phyloP scores from a whole-genome alignment of 2,888 invertebrate species.

The Microctonus brassicae region DNA sequence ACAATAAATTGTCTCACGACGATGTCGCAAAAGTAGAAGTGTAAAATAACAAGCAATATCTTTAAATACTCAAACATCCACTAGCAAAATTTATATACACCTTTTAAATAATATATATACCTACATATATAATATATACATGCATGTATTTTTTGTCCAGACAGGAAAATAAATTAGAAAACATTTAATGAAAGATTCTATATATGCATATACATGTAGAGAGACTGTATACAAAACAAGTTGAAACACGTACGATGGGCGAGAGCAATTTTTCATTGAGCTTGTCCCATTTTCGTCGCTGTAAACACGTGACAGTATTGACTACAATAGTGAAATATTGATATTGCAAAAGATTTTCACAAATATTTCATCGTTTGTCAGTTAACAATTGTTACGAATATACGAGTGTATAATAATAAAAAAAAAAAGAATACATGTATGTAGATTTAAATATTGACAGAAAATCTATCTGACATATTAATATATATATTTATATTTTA shows the following conservation, averaged over 20 bases:
- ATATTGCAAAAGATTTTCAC: not conserved
- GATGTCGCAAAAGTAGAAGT: constrained; percentile 18
- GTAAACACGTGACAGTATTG: constrained; percentile 5
- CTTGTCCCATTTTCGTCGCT: constrained; percentile 53
- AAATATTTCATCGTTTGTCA: not conserved
- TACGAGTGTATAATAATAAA: not conserved
- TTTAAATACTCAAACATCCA: constrained; percentile 24
- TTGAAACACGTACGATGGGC: constrained; percentile 15
- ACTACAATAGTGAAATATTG: constrained; percentile 5
- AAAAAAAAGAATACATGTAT: not conserved
- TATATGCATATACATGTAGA: constrained; percentile 12
- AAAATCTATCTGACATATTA: not conserved
- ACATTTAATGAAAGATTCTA: constrained; percentile 58
- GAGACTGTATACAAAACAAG: not conserved
- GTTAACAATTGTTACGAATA: not conserved
- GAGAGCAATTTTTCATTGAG: constrained; percentile 56
- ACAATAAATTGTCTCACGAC: constrained; percentile 23
- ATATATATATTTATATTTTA: too few relatives aligned
- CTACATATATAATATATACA: not conserved
- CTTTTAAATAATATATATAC: too few relatives aligned
- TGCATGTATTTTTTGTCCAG: constrained; percentile 24
- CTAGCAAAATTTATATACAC: too few relatives aligned
- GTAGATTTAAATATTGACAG: not conserved
- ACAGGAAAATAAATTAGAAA: constrained; percentile 60
- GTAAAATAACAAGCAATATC: constrained; percentile 36